These are phyloP conservation scores for Chaetophractus vellerosus DNA, from an alignment of 2,797 vertebrate species.

Conservation along the genomic window DNA sequence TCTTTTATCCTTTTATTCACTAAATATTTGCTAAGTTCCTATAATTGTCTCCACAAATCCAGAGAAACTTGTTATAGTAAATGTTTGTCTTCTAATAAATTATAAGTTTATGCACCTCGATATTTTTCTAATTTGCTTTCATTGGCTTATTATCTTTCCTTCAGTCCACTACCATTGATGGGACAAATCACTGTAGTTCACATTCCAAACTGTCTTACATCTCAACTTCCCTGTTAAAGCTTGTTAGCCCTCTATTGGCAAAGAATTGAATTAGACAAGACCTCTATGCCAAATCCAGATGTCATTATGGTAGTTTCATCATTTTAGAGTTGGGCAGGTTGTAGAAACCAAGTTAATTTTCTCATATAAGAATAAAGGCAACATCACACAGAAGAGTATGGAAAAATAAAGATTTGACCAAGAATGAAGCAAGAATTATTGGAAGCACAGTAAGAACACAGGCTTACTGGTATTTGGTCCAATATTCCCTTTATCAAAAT, in stretches of 20 bases:
- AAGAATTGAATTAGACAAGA: conserved; percentile 2
- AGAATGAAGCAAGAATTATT: background rate
- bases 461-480: background rate
- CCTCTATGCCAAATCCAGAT: background rate
- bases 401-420: background rate
- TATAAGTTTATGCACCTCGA: background rate
- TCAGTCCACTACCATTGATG: background rate
- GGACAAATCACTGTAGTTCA: background rate
- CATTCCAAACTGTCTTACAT: background rate
- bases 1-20: conserved; percentile 70
- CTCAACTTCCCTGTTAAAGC: background rate
- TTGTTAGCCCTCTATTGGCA: background rate
- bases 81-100: background rate
- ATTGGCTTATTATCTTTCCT: background rate
- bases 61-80: conserved; percentile 16
- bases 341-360: background rate
- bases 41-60: conserved; percentile 65
- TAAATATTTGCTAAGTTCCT: conserved; percentile 64
- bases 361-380: background rate
- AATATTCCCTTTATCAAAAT: background rate
- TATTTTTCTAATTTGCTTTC: background rate
- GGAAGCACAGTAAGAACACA: background rate
- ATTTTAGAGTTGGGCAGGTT: background rate
- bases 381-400: background rate
- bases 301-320: background rate